Conservation (phyloP, 2,888 invertebrate genomes). For the Apamea sordens region DNA sequence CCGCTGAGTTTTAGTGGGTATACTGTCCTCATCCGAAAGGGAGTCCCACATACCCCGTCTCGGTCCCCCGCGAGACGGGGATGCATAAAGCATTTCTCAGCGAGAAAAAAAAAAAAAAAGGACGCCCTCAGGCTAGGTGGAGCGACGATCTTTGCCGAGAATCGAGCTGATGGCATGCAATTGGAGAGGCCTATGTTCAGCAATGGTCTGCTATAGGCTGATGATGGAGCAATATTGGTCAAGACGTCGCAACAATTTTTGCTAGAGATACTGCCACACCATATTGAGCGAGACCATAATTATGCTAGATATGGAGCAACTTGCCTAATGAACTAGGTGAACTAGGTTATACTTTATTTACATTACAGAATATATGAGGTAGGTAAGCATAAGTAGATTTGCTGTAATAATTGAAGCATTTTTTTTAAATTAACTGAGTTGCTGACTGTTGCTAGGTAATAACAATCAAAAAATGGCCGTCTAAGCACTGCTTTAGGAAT, state of each 20-base stretch:
- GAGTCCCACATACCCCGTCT: too few species aligned
- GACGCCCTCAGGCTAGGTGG: too few species aligned
- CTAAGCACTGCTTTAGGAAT: slow-evolving; percentile 56
- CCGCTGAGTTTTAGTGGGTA: too few species aligned
- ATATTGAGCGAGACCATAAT: background rate
- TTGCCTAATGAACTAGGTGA: background rate
- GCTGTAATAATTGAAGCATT: background rate
- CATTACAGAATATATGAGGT: background rate
- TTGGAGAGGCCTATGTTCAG: too few species aligned
- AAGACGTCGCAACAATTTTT: background rate
- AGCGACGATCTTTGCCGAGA: too few species aligned
- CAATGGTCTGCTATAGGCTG: too few species aligned
- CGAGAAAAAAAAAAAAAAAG: too few species aligned
- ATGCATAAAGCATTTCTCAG: too few species aligned
- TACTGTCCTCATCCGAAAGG: too few species aligned
- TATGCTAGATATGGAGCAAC: background rate
- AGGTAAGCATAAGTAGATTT: background rate
- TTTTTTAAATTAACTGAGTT: background rate
- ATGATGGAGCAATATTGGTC: background rate
- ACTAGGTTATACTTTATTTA: background rate
- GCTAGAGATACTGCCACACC: background rate
- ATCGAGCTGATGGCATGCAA: too few species aligned
- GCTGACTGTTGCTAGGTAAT: background rate
- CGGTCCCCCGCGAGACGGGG: too few species aligned
- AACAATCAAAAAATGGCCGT: background rate